phyloP scores from a whole-genome alignment of 1,140 invertebrate genomes.

The Patella vulgata region DNA sequence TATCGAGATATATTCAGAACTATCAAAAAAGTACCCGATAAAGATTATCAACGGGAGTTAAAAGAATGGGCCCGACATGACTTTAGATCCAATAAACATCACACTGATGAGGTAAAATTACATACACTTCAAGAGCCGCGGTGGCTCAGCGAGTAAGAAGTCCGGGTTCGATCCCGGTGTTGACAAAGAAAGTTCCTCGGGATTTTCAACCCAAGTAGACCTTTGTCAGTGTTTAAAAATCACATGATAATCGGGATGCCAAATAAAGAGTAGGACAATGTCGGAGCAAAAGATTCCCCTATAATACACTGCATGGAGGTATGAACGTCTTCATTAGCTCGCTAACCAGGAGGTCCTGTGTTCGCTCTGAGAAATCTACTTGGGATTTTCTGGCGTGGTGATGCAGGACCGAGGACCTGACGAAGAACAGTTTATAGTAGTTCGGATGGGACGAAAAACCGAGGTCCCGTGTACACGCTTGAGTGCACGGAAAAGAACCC shows the following conservation, averaged over 20 bases:
- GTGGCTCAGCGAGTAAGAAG: neutral
- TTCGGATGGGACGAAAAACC: no score
- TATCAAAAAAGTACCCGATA: conserved; percentile 75
- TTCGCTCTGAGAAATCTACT: no score
- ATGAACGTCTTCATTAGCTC: no score
- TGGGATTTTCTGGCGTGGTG: no score
- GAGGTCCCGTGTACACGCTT: no score
- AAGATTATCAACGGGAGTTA: conserved; percentile 73
- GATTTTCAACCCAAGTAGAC: neutral
- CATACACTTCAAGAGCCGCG: neutral
- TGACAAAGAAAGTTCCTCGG: conserved; percentile 1
- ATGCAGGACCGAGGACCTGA: no score
- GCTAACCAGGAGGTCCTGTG: no score
- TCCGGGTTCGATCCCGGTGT: neutral
- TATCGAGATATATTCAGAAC: conserved; percentile 78
- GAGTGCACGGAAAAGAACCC: no score
- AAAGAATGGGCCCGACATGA: conserved; percentile 77
- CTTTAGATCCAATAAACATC: conserved; percentile 69
- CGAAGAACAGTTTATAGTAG: no score
- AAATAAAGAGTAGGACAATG: neutral
- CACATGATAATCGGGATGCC: neutral
- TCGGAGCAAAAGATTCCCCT: neutral
- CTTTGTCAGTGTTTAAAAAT: neutral
- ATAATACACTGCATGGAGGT: neutral
- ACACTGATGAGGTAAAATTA: conserved; percentile 45